Evolutionary conservation across 2,888 invertebrate genomes (phyloP).

Genomic region (Chalcosyrphus nemorum): DNA sequence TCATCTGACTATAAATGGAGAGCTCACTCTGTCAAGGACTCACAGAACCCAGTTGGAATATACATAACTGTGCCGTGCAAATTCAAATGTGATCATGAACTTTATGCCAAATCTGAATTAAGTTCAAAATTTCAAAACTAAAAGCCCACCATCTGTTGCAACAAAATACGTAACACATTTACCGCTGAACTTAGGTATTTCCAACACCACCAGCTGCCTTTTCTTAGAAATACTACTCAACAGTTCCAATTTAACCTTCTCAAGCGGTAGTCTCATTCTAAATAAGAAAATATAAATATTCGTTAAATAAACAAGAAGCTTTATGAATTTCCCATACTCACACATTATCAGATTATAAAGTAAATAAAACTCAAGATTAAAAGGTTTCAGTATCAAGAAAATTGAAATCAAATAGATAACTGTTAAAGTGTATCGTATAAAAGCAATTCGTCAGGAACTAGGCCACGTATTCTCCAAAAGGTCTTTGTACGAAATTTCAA

Average conservation of each 20-base stretch:
- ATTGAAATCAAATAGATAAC: slow-evolving; percentile 1
- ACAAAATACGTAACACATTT: neutral
- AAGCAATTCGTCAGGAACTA: neutral
- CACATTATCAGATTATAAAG: slow-evolving; percentile 9
- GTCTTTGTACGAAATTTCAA: neutral
- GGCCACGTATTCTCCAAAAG: neutral
- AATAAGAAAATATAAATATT: too few species aligned
- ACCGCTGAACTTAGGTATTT: neutral
- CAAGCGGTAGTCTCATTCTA: neutral
- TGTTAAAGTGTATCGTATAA: slow-evolving; percentile 12
- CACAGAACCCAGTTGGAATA: neutral
- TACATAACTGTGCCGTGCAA: neutral
- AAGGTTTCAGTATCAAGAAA: slow-evolving; percentile 2
- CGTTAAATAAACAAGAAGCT: neutral
- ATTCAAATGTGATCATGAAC: neutral
- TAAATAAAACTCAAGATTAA: slow-evolving; percentile 1
- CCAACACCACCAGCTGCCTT: neutral
- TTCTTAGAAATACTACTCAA: neutral
- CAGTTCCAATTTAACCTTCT: neutral
- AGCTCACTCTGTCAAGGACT: neutral
- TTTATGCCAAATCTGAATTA: neutral
- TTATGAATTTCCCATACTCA: slow-evolving; percentile 11
- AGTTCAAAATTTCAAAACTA: neutral
- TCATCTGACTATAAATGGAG: too few species aligned
- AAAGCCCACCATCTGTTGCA: neutral